These are phyloP conservation scores for Emmelina monodactyla DNA, from an alignment of 2,888 invertebrate genomes.

Conservation along the genomic window DNA sequence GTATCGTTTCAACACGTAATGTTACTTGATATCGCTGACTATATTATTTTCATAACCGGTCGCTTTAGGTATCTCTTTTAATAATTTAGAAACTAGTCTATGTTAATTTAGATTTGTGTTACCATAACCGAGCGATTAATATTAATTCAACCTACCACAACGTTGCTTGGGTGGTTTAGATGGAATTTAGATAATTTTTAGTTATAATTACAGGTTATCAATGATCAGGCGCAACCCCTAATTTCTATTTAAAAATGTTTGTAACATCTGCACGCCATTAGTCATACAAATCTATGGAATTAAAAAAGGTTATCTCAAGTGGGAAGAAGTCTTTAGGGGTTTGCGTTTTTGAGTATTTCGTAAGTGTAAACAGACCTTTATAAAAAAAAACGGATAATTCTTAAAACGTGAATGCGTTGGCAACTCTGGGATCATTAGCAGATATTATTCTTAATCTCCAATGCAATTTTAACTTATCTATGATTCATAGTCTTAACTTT, in stretches of 20 bases:
- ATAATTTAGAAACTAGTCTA: not conserved
- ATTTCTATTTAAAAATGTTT: slow-evolving; percentile 50
- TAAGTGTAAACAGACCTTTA: no score
- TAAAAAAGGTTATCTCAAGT: slow-evolving; percentile 18
- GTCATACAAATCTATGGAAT: slow-evolving; percentile 39
- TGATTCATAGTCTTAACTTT: no score
- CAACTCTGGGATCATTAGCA: no score
- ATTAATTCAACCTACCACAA: slow-evolving; percentile 25
- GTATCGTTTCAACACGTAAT: no score
- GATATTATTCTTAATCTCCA: no score
- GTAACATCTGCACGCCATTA: slow-evolving; percentile 50
- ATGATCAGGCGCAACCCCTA: slow-evolving; percentile 48
- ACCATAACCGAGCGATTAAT: slow-evolving; percentile 3
- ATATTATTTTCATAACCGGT: not conserved
- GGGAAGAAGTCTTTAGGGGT: slow-evolving; percentile 20
- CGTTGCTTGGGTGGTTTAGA: slow-evolving; percentile 52
- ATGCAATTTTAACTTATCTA: no score
- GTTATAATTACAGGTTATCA: slow-evolving; percentile 45
- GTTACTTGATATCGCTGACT: not conserved
- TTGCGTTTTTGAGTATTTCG: no score
- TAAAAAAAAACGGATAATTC: slow-evolving; percentile 30
- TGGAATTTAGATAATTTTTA: slow-evolving; percentile 35
- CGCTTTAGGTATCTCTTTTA: not conserved
- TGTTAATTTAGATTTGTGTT: slow-evolving; percentile 1
- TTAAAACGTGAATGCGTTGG: slow-evolving; percentile 38